Evolutionary conservation across 2,888 invertebrate species (phyloP).

Genomic region (Eretmocerus hayati): DNA sequence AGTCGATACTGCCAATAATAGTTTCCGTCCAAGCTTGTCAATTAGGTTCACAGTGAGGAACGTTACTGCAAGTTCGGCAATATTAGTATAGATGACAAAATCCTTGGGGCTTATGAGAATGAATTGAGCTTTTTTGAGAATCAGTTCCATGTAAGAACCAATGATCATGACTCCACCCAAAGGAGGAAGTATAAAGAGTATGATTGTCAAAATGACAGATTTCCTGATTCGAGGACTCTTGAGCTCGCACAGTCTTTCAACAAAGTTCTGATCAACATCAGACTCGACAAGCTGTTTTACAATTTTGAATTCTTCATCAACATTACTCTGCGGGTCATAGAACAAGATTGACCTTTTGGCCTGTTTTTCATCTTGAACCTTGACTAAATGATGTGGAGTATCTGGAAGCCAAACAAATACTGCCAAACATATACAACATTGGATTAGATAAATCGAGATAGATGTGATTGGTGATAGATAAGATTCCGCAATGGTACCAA

Average conservation of each 20-base stretch:
- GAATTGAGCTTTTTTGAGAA: slow-evolving; percentile 29
- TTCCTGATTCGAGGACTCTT: slow-evolving; percentile 20
- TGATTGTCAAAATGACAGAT: slow-evolving; percentile 27
- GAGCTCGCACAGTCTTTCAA: slow-evolving; percentile 6
- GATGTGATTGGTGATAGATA: slow-evolving; percentile 30
- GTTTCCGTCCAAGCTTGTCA: slow-evolving; percentile 34
- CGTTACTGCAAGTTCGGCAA: slow-evolving; percentile 27
- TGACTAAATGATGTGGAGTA: slow-evolving; percentile 31
- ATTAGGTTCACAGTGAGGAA: slow-evolving; percentile 28
- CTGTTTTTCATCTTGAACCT: not conserved
- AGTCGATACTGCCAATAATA: slow-evolving; percentile 31
- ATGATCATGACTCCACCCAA: slow-evolving; percentile 33
- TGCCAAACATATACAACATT: slow-evolving; percentile 25
- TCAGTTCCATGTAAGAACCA: slow-evolving; percentile 37
- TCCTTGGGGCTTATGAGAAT: slow-evolving; percentile 27
- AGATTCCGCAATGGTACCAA: slow-evolving; percentile 35
- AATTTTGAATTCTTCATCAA: slow-evolving; percentile 28
- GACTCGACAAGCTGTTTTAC: no score
- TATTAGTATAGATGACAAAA: slow-evolving; percentile 32
- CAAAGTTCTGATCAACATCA: not conserved
- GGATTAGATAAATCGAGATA: slow-evolving; percentile 30
- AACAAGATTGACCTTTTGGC: slow-evolving; percentile 3
- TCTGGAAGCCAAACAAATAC: slow-evolving; percentile 34
- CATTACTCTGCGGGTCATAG: not conserved
- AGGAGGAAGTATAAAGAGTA: slow-evolving; percentile 33